These are phyloP conservation scores for Antechinus stuartii DNA, from an alignment of 2,113 vertebrate species.

Conservation along the genomic window DNA sequence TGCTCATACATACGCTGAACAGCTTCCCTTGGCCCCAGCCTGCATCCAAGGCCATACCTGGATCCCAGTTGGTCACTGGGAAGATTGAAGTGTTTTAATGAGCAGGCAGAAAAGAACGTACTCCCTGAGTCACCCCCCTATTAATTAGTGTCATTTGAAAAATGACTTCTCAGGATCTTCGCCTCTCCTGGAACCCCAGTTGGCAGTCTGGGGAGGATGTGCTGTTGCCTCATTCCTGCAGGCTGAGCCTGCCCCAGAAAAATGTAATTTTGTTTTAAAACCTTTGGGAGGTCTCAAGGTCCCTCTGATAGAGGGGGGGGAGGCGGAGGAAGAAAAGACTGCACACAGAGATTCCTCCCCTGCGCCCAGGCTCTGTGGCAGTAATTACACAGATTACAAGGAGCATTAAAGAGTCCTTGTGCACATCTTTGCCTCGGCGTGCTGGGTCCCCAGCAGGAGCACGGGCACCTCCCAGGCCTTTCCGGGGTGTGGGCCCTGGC, in stretches of 20 bases:
- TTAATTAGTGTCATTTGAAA: constrained; percentile 65
- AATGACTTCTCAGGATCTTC: background rate
- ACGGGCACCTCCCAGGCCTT: background rate
- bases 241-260: constrained; percentile 23
- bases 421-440: background rate
- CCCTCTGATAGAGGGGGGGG: constrained; percentile 34
- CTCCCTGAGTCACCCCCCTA: constrained; percentile 50
- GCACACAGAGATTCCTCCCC: background rate
- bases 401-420: background rate
- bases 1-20: background rate
- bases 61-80: background rate
- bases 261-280: constrained; percentile 68
- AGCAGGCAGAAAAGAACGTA: constrained; percentile 40
- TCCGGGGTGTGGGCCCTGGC: background rate
- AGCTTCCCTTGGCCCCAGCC: background rate
- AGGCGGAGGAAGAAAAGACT: constrained; percentile 48
- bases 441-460: accelerated
- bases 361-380: background rate
- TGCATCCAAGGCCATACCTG: background rate
- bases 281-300: constrained; percentile 59
- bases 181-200: background rate
- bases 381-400: constrained; percentile 58
- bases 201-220: background rate
- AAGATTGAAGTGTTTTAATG: constrained; percentile 29
- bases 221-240: background rate